Conservation (phyloP, 2,113 vertebrate genomes). For the Mohoua ochrocephala region DNA sequence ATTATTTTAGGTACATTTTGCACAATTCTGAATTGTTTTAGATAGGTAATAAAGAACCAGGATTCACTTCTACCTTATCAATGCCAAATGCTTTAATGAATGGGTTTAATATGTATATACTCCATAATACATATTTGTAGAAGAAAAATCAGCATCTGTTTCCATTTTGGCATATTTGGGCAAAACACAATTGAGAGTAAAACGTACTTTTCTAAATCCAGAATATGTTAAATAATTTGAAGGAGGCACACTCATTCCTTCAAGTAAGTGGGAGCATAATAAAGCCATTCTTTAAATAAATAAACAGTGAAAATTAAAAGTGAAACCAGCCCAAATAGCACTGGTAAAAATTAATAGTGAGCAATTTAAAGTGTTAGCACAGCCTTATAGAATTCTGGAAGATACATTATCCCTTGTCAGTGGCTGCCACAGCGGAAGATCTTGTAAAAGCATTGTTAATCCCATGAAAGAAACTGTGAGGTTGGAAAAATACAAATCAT, state of each 20-base stretch:
- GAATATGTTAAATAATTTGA: not conserved
- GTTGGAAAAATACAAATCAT: not conserved
- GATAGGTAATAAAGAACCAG: not conserved
- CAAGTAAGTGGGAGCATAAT: not conserved
- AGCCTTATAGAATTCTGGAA: not conserved
- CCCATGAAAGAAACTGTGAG: not conserved
- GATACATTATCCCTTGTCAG: not conserved
- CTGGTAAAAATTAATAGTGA: not conserved
- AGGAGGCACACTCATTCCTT: not conserved
- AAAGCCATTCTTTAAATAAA: not conserved
- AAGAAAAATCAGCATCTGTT: not conserved
- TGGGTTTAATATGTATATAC: not conserved
- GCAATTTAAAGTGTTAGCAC: not conserved
- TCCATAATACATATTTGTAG: not conserved
- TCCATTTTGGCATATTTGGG: not conserved
- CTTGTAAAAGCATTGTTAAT: not conserved
- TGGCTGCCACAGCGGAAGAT: not conserved
- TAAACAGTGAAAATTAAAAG: not conserved
- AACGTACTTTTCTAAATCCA: not conserved
- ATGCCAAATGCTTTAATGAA: not conserved
- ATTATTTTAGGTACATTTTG: not conserved
- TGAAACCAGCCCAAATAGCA: not conserved
- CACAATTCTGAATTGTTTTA: not conserved
- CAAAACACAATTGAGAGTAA: not conserved
- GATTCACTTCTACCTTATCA: not conserved